Conservation (phyloP, 2,888 invertebrate species). For the Noctua janthina region DNA sequence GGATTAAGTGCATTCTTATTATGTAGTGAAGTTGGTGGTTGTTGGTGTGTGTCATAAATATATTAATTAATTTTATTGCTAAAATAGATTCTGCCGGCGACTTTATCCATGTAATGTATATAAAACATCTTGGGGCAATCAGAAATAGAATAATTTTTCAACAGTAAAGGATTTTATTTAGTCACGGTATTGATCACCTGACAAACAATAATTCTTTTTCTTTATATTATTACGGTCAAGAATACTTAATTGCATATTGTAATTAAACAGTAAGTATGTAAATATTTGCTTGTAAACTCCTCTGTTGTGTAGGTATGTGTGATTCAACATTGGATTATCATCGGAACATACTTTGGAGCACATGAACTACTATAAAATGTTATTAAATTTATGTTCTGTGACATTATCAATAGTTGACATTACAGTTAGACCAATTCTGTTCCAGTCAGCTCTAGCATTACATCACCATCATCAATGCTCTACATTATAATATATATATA, state of each 20-base stretch:
- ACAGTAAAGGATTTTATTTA: not conserved
- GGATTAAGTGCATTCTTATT: not conserved
- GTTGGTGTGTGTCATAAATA: not conserved
- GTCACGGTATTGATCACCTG: not conserved
- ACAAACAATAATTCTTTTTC: not conserved
- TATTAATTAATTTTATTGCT: not conserved
- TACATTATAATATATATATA: not conserved
- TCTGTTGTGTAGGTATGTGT: not conserved
- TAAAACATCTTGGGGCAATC: not conserved
- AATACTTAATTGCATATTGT: not conserved
- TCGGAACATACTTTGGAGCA: not conserved
- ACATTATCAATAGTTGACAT: not conserved
- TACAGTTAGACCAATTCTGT: slow-evolving; percentile 15
- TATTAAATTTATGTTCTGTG: not conserved
- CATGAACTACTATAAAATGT: not conserved
- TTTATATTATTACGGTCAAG: not conserved
- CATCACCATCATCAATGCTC: slow-evolving; percentile 7
- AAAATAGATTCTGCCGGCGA: not conserved
- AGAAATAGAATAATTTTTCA: not conserved
- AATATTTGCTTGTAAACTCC: not conserved
- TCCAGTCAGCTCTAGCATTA: not conserved
- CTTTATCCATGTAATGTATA: not conserved
- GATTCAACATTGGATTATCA: not conserved
- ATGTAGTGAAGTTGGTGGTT: not conserved
- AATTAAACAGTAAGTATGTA: not conserved